Evolutionary conservation across 2,888 invertebrate species (phyloP).

Genomic region (Galeopsomyia nigrocyanea): DNA sequence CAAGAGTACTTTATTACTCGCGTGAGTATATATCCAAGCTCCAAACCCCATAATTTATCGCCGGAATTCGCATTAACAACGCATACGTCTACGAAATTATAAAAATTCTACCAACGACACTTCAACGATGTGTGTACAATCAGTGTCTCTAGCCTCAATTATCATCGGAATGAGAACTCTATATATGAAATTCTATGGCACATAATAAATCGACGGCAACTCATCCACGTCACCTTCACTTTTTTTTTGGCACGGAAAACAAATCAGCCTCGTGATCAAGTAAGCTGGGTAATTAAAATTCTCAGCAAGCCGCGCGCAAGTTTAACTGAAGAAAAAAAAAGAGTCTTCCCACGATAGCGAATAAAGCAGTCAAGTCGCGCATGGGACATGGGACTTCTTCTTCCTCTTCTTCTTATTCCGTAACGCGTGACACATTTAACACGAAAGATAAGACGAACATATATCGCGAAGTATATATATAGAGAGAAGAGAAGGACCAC

Average conservation of each 20-base stretch:
- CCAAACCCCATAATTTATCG: too few relatives aligned
- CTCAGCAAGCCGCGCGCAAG: not conserved
- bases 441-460: not conserved
- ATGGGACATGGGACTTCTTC: not conserved
- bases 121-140: too few relatives aligned
- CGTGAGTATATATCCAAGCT: too few relatives aligned
- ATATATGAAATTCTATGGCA: too few relatives aligned
- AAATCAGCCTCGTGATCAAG: conserved; percentile 11
- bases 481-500: conserved; percentile 13
- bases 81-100: too few relatives aligned
- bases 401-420: not conserved
- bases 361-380: not conserved
- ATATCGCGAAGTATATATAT: not conserved
- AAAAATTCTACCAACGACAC: too few relatives aligned
- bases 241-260: not conserved
- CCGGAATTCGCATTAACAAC: too few relatives aligned
- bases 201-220: not conserved
- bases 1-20: too few relatives aligned
- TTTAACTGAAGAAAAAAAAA: not conserved
- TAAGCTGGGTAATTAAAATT: conserved; percentile 30
- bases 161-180: too few relatives aligned
- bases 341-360: conserved; percentile 27
- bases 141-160: too few relatives aligned
- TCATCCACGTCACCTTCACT: not conserved
- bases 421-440: not conserved